Conservation (phyloP, 2,888 invertebrate genomes). For the Thecocarcelia acutangulata region DNA sequence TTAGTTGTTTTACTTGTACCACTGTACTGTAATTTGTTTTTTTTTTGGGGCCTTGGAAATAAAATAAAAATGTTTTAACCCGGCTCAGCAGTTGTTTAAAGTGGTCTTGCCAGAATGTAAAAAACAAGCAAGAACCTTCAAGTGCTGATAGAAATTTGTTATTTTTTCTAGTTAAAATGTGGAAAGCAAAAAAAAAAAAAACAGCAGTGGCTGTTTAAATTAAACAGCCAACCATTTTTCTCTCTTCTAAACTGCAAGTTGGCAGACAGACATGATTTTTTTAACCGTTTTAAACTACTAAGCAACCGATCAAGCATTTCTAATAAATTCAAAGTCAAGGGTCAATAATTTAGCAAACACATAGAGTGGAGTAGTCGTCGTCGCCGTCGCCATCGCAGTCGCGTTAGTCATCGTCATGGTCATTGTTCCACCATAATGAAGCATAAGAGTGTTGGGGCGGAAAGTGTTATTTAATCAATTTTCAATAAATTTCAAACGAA, state of each 20-base stretch:
- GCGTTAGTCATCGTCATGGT: neutral
- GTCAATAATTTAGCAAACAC: conserved; percentile 61
- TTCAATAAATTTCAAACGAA: conserved; percentile 60
- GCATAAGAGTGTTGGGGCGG: conserved; percentile 61
- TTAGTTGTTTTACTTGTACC: conserved; percentile 57
- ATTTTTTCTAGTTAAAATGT: conserved; percentile 27
- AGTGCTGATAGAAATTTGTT: conserved; percentile 63
- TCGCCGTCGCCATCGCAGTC: neutral
- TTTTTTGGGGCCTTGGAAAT: neutral
- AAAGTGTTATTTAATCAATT: conserved; percentile 69
- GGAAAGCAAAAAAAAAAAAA: conserved; percentile 39
- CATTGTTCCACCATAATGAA: conserved; percentile 46
- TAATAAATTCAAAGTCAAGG: conserved; percentile 67
- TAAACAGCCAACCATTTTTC: conserved; percentile 63
- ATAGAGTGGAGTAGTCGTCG: neutral
- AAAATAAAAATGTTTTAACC: neutral
- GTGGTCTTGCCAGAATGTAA: conserved; percentile 7
- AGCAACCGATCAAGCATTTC: conserved; percentile 54
- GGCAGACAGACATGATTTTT: conserved; percentile 32
- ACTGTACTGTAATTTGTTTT: conserved; percentile 33
- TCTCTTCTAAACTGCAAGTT: conserved; percentile 40
- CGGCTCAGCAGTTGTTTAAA: neutral
- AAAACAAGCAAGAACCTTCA: conserved; percentile 19
- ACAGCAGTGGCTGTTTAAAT: conserved; percentile 65
- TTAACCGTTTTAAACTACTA: conserved; percentile 46